Evolutionary conservation across 2,888 invertebrate genomes (phyloP).

Genomic region (Venusia cambrica): DNA sequence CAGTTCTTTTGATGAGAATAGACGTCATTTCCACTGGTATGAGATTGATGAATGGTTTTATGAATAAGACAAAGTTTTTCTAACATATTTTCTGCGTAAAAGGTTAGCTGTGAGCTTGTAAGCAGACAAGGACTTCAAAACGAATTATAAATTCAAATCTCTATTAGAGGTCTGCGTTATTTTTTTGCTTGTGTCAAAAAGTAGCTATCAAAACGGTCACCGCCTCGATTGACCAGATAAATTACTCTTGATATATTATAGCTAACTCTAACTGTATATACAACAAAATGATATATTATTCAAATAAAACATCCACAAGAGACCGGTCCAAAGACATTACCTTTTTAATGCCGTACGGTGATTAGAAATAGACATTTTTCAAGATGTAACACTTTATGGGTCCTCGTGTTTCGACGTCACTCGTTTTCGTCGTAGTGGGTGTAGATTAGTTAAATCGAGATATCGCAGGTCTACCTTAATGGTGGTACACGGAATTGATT

Average conservation of each 20-base stretch:
- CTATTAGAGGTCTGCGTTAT: slow-evolving; percentile 6
- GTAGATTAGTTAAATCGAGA: slow-evolving; percentile 51
- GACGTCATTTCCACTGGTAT: slow-evolving; percentile 26
- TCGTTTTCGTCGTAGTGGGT: slow-evolving; percentile 49
- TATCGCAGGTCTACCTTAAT: slow-evolving; percentile 50
- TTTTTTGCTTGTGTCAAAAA: slow-evolving; percentile 22
- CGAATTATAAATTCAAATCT: slow-evolving; percentile 6
- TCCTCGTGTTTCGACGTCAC: slow-evolving; percentile 44
- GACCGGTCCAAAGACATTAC: slow-evolving; percentile 57
- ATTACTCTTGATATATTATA: slow-evolving; percentile 68
- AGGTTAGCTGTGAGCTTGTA: too few relatives aligned
- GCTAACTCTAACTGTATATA: slow-evolving; percentile 53
- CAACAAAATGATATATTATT: slow-evolving; percentile 67
- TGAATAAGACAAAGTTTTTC: too few relatives aligned
- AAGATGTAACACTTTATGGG: slow-evolving; percentile 40
- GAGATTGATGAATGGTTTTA: slow-evolving; percentile 8
- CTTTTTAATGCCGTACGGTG: slow-evolving; percentile 61
- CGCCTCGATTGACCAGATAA: slow-evolving; percentile 62
- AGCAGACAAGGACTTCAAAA: too few relatives aligned
- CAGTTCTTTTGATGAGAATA: slow-evolving; percentile 25
- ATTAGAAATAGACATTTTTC: slow-evolving; percentile 66
- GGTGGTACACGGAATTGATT: slow-evolving; percentile 50
- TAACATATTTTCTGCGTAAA: too few relatives aligned
- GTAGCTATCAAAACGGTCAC: slow-evolving; percentile 50
- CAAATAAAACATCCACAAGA: slow-evolving; percentile 43